A percentile compares a stretch with the other conserved stretches of the same genome.
phyloP scores from a whole-genome alignment of 2,888 invertebrate species.

The Osedax fenrisi region DNA sequence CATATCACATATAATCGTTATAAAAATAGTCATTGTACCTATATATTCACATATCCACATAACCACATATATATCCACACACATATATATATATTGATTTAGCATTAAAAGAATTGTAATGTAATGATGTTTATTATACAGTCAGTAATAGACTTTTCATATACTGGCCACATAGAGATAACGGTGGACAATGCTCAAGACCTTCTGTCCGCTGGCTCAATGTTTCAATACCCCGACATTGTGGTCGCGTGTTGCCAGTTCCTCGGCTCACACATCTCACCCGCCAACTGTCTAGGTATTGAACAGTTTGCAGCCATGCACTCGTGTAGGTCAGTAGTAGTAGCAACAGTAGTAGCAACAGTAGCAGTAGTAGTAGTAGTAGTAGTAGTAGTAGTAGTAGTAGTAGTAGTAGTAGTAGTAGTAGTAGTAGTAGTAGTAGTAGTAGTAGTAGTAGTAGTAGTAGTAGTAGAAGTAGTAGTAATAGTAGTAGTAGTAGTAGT shows the following conservation, averaged over 20 bases:
- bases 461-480: slow-evolving; percentile 6
- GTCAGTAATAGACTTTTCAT: slow-evolving; percentile 47
- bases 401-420: slow-evolving; percentile 11
- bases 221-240: slow-evolving; percentile 48
- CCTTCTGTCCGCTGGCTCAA: slow-evolving; percentile 46
- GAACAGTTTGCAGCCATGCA: slow-evolving; percentile 48
- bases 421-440: slow-evolving; percentile 10
- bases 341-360: background rate
- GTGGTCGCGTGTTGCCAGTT: slow-evolving; percentile 45
- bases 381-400: slow-evolving; percentile 11
- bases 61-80: too few relatives aligned
- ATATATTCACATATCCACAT: too few relatives aligned
- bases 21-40: too few relatives aligned
- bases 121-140: too few relatives aligned
- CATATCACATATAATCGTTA: too few relatives aligned
- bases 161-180: slow-evolving; percentile 49
- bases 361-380: slow-evolving; percentile 5
- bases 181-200: slow-evolving; percentile 49
- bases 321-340: slow-evolving; percentile 37
- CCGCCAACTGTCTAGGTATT: slow-evolving; percentile 49
- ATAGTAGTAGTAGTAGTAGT: slow-evolving; percentile 9
- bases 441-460: slow-evolving; percentile 15
- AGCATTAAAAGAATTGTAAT: too few relatives aligned
- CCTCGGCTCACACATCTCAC: slow-evolving; percentile 45
- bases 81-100: too few relatives aligned